Conservation (phyloP, 2,113 vertebrate species). For the Parus major region DNA sequence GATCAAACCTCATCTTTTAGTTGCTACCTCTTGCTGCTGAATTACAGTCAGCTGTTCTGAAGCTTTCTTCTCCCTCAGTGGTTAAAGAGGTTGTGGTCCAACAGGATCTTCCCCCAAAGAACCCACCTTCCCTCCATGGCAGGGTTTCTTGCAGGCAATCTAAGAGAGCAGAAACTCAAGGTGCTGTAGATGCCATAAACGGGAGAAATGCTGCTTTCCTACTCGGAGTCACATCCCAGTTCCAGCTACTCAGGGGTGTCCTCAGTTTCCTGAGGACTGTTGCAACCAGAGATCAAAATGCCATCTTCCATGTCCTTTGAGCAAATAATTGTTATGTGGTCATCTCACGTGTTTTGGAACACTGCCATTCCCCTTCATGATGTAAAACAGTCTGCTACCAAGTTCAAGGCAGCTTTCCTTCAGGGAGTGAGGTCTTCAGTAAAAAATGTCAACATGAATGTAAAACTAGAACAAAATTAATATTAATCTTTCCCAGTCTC, state of each 20-base stretch:
- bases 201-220: neutral
- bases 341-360: neutral
- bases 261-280: neutral
- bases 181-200: neutral
- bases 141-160: neutral
- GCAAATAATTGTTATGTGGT: neutral
- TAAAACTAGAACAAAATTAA: neutral
- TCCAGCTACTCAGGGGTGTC: neutral
- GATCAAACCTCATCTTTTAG: neutral
- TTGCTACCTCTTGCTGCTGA: neutral
- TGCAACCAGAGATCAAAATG: neutral
- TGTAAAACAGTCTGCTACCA: neutral
- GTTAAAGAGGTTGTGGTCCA: neutral
- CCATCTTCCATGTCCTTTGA: neutral
- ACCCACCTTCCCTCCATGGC: neutral
- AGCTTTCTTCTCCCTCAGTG: neutral
- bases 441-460: neutral
- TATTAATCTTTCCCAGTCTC: neutral
- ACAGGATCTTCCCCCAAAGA: neutral
- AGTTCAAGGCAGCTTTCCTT: neutral
- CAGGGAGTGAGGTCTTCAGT: neutral
- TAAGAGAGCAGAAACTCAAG: neutral
- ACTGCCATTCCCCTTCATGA: neutral
- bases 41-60: neutral
- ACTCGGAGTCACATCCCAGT: neutral